Percentiles rank a stretch among this genome's conserved stretches.
phyloP scores from a whole-genome alignment of 2,797 vertebrate genomes.

The Anabas testudineus region DNA sequence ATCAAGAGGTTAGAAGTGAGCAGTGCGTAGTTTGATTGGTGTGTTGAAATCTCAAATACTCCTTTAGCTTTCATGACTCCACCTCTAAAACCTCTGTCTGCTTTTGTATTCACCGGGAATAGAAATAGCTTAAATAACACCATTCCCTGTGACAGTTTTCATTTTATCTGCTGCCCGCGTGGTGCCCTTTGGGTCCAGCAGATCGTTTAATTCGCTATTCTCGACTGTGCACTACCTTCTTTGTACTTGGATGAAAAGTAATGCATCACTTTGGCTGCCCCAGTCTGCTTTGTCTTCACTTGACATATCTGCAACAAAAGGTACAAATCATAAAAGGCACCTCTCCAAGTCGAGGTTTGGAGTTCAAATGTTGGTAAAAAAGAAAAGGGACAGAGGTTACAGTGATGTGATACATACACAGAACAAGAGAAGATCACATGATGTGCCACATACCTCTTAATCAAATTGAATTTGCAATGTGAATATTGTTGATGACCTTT shows the following conservation, averaged over 20 bases:
- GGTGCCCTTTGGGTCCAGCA: slow-evolving; percentile 35
- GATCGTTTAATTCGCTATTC: slow-evolving; percentile 39
- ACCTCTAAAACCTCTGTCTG: slow-evolving; percentile 20
- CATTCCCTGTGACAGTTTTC: slow-evolving; percentile 44
- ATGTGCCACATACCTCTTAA: slow-evolving; percentile 7
- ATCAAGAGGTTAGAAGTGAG: slow-evolving; percentile 7
- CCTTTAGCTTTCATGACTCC: slow-evolving; percentile 8
- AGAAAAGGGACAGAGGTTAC: background rate
- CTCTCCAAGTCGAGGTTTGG: background rate
- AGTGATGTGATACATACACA: slow-evolving; percentile 1
- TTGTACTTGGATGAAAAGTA: slow-evolving; percentile 19
- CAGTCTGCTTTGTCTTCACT: slow-evolving; percentile 8
- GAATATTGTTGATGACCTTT: slow-evolving; percentile 35
- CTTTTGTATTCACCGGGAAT: slow-evolving; percentile 32
- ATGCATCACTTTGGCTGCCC: slow-evolving; percentile 37
- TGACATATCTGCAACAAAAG: slow-evolving; percentile 8
- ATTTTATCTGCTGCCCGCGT: slow-evolving; percentile 38
- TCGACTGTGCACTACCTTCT: slow-evolving; percentile 23
- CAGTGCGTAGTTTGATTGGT: background rate
- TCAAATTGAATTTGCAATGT: slow-evolving; percentile 21
- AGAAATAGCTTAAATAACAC: slow-evolving; percentile 47
- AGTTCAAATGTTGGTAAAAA: slow-evolving; percentile 23
- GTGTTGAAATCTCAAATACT: slow-evolving; percentile 4
- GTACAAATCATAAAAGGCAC: slow-evolving; percentile 11
- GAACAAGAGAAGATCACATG: background rate